Evolutionary conservation across 1,140 invertebrate genomes (phyloP), one percentile per base, ranked within the genome.

Genomic region (Microplitis demolitor): DNA sequence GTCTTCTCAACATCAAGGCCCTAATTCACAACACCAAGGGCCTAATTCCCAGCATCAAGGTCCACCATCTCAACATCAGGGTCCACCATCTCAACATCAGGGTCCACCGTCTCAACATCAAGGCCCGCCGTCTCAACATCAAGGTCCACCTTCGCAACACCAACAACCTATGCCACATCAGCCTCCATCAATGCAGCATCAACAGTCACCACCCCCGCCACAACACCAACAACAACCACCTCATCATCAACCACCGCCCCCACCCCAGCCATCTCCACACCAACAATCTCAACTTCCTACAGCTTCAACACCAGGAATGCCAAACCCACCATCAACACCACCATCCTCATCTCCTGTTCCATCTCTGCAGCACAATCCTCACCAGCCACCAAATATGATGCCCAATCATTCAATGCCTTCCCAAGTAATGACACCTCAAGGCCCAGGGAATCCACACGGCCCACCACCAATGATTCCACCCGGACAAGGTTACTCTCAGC

Each of bases 401-500:
- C 74, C 84, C n/a, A 83, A 86, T 76, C 85, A 84, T 69, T 81
- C 84, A 4, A 81, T 85, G 53, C 78, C 82, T 3, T 78, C 83
- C 0, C 85, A 86, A 16, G 76, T 76, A 24, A 78, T 79, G 11
- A 78, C 73, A 56, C 79, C 88, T 34, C 84, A 84, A 13, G 81
- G 78, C 37, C 80, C 83, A 16, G 72, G 79, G 0, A 78, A 78
- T 71, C 81, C 84, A n/a, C 83, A 85, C 62, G 75, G 72, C 6
- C 77, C 82, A 13, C 79, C 78, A 4, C 77, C 83, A 0, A 89
- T 89, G 88, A 89, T 89, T 78, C 86, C 89, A 4, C 85, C 89
- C 0, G 84, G 85, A 16, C 90, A 89, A 72, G 84, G 84, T 4
- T 87, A 87, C 83, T 84, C 66, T 53, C 87, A 88, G 13, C 85